phyloP scores from a whole-genome alignment of 2,888 invertebrate species.

The Hypolimnas misippus region DNA sequence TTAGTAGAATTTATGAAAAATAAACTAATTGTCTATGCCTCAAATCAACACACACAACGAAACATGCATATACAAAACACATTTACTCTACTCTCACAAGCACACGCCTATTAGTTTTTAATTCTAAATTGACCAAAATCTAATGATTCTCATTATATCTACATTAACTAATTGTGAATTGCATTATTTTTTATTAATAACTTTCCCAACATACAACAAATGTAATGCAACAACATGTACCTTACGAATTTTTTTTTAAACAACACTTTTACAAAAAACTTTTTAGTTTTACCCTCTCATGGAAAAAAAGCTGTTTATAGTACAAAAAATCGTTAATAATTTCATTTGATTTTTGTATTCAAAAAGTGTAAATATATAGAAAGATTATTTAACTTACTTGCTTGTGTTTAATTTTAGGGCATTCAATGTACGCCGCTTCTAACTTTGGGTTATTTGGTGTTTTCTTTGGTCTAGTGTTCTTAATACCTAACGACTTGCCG shows the following conservation, averaged over 20 bases:
- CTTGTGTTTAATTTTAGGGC: slow-evolving; percentile 90
- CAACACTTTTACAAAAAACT: too few species aligned
- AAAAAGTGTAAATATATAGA: too few species aligned
- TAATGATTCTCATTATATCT: neutral
- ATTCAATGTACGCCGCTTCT: slow-evolving; percentile 89
- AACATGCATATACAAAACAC: slow-evolving; percentile 21
- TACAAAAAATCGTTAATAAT: too few species aligned
- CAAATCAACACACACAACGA: slow-evolving; percentile 21
- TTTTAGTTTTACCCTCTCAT: too few species aligned
- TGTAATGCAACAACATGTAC: neutral
- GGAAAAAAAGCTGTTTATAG: too few species aligned
- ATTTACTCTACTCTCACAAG: slow-evolving; percentile 13
- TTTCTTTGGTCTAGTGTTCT: slow-evolving; percentile 90
- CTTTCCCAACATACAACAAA: neutral
- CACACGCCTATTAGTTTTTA: neutral
- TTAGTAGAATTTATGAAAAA: neutral
- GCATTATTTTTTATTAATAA: neutral
- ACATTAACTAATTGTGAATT: neutral
- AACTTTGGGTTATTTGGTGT: slow-evolving; percentile 88
- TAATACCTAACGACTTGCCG: slow-evolving; percentile 92
- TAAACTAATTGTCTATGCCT: neutral
- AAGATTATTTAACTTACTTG: slow-evolving; percentile 80
- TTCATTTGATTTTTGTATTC: too few species aligned
- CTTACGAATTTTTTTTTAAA: neutral
- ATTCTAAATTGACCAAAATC: neutral